These are phyloP conservation scores for Lasioglossum oenotherae DNA, from an alignment of 2,888 invertebrate species.

Conservation along the genomic window DNA sequence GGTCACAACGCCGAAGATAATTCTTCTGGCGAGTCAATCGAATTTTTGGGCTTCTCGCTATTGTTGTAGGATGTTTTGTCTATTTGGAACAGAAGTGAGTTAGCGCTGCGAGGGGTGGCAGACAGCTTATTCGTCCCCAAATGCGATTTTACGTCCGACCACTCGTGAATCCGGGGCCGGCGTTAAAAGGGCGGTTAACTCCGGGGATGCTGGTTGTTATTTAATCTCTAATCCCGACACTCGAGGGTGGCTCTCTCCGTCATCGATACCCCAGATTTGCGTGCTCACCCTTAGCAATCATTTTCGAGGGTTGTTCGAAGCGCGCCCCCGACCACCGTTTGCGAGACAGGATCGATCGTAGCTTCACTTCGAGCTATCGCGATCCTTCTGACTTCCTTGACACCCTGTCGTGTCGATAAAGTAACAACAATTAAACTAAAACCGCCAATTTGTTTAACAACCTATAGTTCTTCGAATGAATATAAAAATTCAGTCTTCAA, in stretches of 20 bases:
- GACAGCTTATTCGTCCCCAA: neutral
- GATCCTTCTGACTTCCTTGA: slow-evolving; percentile 17
- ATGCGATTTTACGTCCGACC: slow-evolving; percentile 28
- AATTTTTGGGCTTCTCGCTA: neutral
- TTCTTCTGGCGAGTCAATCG: neutral
- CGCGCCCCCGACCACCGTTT: slow-evolving; percentile 44
- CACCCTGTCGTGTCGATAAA: neutral
- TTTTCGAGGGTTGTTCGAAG: slow-evolving; percentile 62
- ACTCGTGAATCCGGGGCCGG: slow-evolving; percentile 35
- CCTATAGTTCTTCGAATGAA: neutral
- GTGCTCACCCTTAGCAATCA: slow-evolving; percentile 66
- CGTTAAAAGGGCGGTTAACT: slow-evolving; percentile 75
- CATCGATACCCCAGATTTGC: slow-evolving; percentile 75
- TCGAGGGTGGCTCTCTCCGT: slow-evolving; percentile 77
- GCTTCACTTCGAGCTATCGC: slow-evolving; percentile 19
- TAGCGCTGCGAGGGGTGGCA: neutral
- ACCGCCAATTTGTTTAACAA: neutral
- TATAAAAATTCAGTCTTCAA: neutral
- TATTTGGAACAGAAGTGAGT: slow-evolving; percentile 31
- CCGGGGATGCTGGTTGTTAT: slow-evolving; percentile 81
- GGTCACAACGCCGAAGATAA: neutral
- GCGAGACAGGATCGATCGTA: slow-evolving; percentile 49
- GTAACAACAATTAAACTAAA: neutral
- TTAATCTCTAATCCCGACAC: slow-evolving; percentile 83
- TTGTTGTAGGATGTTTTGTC: neutral